phyloP scores from a whole-genome alignment of 2,888 invertebrate species.

The Ormyrus labotus region DNA sequence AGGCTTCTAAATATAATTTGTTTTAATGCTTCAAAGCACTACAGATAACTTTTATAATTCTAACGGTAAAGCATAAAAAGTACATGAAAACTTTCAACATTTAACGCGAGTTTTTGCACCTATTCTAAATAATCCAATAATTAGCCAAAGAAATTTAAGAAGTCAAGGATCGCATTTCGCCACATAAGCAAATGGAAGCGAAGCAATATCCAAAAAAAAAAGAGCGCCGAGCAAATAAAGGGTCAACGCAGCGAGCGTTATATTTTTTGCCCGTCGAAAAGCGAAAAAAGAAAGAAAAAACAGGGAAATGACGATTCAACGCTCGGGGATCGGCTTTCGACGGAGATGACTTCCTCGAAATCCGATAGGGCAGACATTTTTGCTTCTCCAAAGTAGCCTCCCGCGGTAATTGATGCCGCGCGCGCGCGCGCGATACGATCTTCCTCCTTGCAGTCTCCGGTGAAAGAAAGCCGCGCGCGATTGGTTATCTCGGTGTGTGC shows the following conservation, averaged over 20 bases:
- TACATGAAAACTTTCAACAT: too few species aligned
- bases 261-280: constrained; percentile 12
- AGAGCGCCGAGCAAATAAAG: too few species aligned
- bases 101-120: too few species aligned
- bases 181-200: too few species aligned
- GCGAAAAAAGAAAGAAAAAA: constrained; percentile 14
- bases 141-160: too few species aligned
- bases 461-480: constrained; percentile 26
- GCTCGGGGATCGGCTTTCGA: constrained; percentile 28
- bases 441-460: neutral
- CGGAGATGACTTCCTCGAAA: constrained; percentile 32
- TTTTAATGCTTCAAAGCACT: too few species aligned
- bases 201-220: too few species aligned
- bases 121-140: too few species aligned
- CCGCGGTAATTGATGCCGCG: constrained; percentile 42
- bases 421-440: constrained; percentile 26
- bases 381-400: constrained; percentile 48
- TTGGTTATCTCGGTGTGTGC: constrained; percentile 26
- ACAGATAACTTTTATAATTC: too few species aligned
- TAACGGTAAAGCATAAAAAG: too few species aligned
- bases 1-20: too few species aligned
- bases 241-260: neutral
- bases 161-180: too few species aligned
- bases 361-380: constrained; percentile 42
- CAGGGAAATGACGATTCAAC: neutral